A percentile compares a stretch with the other conserved stretches of the same genome.
These are phyloP conservation scores for Drosophila paulistorum DNA, from an alignment of 1,140 invertebrate genomes.

Conservation along the genomic window DNA sequence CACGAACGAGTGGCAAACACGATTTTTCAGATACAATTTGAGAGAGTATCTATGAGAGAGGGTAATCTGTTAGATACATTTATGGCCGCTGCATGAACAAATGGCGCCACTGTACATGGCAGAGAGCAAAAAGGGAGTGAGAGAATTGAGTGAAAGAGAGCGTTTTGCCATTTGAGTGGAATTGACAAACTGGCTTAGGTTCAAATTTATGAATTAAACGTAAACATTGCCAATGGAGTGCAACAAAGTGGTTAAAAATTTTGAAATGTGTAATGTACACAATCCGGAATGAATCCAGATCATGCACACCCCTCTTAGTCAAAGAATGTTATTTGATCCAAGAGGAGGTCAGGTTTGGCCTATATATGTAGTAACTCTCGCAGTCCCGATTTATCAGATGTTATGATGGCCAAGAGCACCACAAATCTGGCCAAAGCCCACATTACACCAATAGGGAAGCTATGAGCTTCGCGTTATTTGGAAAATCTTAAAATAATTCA, in stretches of 20 bases:
- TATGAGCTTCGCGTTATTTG: no score
- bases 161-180: neutral
- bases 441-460: no score
- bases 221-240: constrained; percentile 35
- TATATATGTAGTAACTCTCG: no score
- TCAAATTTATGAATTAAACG: constrained; percentile 38
- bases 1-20: constrained; percentile 2
- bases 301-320: no score
- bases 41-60: constrained; percentile 13
- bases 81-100: constrained; percentile 29
- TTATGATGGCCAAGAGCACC: no score
- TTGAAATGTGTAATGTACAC: no score
- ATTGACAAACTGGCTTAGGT: neutral
- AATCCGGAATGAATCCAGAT: no score
- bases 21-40: neutral
- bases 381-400: no score
- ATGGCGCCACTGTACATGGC: constrained; percentile 51
- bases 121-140: constrained; percentile 7
- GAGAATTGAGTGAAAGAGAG: constrained; percentile 14
- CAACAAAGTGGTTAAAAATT: constrained; percentile 24
- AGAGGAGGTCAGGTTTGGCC: no score
- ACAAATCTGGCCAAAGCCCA: no score
- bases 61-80: constrained; percentile 42
- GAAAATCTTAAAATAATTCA: no score
- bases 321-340: no score